Evolutionary conservation across 23 tunicate species (phyloP), one percentile per base, ranked within the genome.

Genomic region (Ascidia mentula): DNA sequence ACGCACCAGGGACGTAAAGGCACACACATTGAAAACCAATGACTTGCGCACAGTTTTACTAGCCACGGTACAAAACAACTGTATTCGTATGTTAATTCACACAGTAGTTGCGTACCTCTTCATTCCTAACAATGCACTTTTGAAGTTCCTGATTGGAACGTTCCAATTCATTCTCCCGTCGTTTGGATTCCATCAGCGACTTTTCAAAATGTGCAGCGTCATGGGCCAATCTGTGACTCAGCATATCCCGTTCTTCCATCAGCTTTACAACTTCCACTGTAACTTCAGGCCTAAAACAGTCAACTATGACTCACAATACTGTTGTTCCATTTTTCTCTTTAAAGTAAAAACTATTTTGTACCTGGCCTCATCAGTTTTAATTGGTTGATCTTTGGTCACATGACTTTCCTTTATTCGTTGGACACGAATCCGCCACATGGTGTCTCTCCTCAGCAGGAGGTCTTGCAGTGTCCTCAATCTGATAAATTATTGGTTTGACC

Each of bases 161-260:
- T 36, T 53, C 34, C 35, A 72, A 76, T 0, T 76, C 53, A 0
- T 24, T 40, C 80, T 90, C 96, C 0, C 40, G 61, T 31, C 69
- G 65, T 34, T 80, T 90, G 53, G 82, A 42, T 24, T 74, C 46
- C 31, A 53, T 45, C 13, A 72, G 77, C 20, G 85, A 69, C 34
- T 73, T 34, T 70, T 91, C 97, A 59, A 85, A 91, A 42, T 40
- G 31, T 37, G 87, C 81, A 18, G 97, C 89, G 82, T 91, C 97
- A 40, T 81, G 78, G 31, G 83, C 82, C 7, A 91, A 69, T 24
- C 73, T 79, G 37, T 85, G 97, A 82, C 90, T 82, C 81, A 91
- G 75, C 81, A 40, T 73, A 72, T 91, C 81, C 32, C 97, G 85
- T 46, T 91, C 97, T 73, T 81, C 75, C 28, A 79, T 91, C 24